Percentiles rank a stretch among this genome's conserved stretches.
Evolutionary conservation across 1,140 invertebrate genomes (phyloP).

Genomic region (Hycleus phaleratus): DNA sequence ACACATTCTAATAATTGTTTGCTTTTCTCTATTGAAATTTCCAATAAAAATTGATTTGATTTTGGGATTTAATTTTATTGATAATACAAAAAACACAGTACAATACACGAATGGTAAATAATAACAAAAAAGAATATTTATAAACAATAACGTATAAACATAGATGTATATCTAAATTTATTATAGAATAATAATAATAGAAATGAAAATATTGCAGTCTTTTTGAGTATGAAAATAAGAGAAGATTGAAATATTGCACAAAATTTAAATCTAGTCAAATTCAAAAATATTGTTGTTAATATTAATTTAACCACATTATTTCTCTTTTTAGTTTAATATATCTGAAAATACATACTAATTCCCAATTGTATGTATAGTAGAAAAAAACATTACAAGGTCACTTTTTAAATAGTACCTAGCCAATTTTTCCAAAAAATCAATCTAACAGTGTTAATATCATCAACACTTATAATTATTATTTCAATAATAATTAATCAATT

Average conservation of each 20-base stretch:
- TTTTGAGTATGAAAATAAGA: constrained; percentile 10
- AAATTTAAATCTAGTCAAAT: background rate
- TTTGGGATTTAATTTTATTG: constrained; percentile 10
- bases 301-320: constrained; percentile 3
- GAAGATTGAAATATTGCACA: constrained; percentile 18
- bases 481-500: constrained; percentile 22
- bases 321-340: constrained; percentile 7
- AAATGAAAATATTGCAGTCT: constrained; percentile 24
- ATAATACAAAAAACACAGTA: constrained; percentile 25
- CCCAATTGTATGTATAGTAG: constrained; percentile 1
- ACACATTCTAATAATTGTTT: too few species aligned
- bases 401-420: constrained; percentile 19
- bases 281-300: background rate
- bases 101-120: constrained; percentile 18
- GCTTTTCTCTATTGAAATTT: too few species aligned
- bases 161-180: constrained; percentile 9
- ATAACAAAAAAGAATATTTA: constrained; percentile 15
- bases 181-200: constrained; percentile 4
- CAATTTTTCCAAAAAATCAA: constrained; percentile 4
- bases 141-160: constrained; percentile 23
- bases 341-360: constrained; percentile 12
- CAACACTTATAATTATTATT: too few species aligned
- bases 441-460: too few species aligned
- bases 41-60: too few species aligned
- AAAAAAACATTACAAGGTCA: constrained; percentile 19